Evolutionary conservation across 2,888 invertebrate species (phyloP).

Genomic region (Bombylius major): DNA sequence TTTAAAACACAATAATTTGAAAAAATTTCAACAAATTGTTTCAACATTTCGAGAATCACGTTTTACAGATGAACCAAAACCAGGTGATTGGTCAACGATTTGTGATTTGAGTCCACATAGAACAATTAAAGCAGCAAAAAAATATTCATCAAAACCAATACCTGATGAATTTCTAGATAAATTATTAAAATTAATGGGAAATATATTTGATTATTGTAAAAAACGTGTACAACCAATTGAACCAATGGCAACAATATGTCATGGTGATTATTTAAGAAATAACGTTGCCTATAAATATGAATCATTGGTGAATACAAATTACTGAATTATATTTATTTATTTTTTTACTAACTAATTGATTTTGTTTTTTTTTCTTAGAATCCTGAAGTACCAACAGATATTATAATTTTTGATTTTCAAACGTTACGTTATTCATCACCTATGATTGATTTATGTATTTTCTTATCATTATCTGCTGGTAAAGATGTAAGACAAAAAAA

Average conservation of each 20-base stretch:
- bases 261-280: slow-evolving; percentile 33
- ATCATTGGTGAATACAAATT: background rate
- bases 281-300: slow-evolving; percentile 32
- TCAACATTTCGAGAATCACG: slow-evolving; percentile 24
- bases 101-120: slow-evolving; percentile 16
- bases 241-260: slow-evolving; percentile 29
- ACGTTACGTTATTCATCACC: slow-evolving; percentile 31
- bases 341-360: background rate
- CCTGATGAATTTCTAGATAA: slow-evolving; percentile 21
- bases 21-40: slow-evolving; percentile 20
- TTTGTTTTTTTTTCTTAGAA: slow-evolving; percentile 9
- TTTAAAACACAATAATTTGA: slow-evolving; percentile 20
- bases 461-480: slow-evolving; percentile 25
- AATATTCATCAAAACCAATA: slow-evolving; percentile 10
- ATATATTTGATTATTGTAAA: slow-evolving; percentile 17
- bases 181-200: slow-evolving; percentile 14
- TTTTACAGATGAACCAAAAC: slow-evolving; percentile 15
- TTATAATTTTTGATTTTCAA: slow-evolving; percentile 36
- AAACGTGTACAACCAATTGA: slow-evolving; percentile 26
- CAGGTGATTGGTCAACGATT: slow-evolving; percentile 15
- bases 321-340: background rate
- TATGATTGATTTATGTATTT: slow-evolving; percentile 30
- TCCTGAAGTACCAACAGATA: slow-evolving; percentile 19
- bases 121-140: slow-evolving; percentile 12
- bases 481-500: slow-evolving; percentile 23